These are phyloP conservation scores for Eira barbara DNA, from an alignment of 2,113 vertebrate genomes.

Conservation along the genomic window DNA sequence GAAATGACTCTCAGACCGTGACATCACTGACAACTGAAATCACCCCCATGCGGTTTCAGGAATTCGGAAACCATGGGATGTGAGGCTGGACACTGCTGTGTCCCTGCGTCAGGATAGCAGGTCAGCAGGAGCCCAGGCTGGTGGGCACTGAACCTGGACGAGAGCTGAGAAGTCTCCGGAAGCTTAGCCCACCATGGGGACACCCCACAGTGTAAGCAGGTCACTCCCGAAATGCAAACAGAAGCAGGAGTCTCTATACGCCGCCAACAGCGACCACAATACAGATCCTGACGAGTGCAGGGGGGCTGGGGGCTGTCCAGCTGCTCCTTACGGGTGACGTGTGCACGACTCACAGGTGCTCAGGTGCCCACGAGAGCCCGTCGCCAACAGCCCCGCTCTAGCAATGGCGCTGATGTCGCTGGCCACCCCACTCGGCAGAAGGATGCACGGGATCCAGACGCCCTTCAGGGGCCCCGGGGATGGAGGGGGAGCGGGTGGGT, in stretches of 20 bases:
- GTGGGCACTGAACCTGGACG: too few species aligned
- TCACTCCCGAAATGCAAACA: not conserved
- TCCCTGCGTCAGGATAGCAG: not conserved
- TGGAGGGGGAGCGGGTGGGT: too few species aligned
- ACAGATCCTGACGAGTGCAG: not conserved
- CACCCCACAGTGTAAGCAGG: too few species aligned
- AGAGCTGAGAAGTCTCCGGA: not conserved
- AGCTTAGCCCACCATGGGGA: too few species aligned
- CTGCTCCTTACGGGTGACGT: not conserved
- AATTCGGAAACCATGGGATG: accelerated
- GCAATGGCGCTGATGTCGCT: not conserved
- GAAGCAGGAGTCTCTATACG: not conserved
- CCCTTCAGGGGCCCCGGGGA: too few species aligned
- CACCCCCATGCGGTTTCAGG: accelerated
- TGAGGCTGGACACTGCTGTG: not conserved
- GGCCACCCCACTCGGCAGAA: not conserved
- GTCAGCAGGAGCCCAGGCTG: not conserved
- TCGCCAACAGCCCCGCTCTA: too few species aligned
- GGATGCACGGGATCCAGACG: not conserved
- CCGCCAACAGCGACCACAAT: accelerated
- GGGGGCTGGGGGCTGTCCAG: too few species aligned
- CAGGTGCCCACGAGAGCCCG: not conserved
- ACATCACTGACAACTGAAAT: accelerated
- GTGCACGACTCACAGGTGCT: accelerated
- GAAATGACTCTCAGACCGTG: not conserved